Conservation (phyloP, 2,888 invertebrate genomes). For the Clanis bilineata region DNA sequence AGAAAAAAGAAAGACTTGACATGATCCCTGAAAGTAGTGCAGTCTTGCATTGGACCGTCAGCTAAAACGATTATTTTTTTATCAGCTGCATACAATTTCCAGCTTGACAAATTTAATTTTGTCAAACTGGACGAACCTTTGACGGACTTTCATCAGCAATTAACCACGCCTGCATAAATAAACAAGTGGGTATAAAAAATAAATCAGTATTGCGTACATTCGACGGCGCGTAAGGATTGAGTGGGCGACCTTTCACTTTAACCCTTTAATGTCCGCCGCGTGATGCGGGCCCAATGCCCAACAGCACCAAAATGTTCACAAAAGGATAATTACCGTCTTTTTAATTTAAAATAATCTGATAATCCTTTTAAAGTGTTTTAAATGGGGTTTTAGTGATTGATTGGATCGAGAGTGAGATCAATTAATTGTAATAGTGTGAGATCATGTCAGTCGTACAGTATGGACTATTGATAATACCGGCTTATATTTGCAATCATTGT, state of each 20-base stretch:
- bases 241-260: slow-evolving; percentile 38
- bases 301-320: slow-evolving; percentile 1
- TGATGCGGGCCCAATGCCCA: slow-evolving; percentile 48
- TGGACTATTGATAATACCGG: too few species aligned
- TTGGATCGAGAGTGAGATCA: too few species aligned
- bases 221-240: slow-evolving; percentile 53
- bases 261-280: slow-evolving; percentile 34
- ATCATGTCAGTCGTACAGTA: too few species aligned
- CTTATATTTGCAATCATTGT: too few species aligned
- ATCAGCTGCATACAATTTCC: not conserved
- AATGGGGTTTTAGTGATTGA: not conserved
- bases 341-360: slow-evolving; percentile 6
- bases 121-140: not conserved
- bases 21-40: too few species aligned
- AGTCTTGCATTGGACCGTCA: too few species aligned
- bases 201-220: slow-evolving; percentile 57
- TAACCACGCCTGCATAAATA: slow-evolving; percentile 71
- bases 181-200: slow-evolving; percentile 61
- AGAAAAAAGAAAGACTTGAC: too few species aligned
- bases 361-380: not conserved
- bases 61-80: not conserved
- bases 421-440: not conserved
- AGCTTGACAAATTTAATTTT: not conserved
- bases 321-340: slow-evolving; percentile 4
- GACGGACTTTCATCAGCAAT: slow-evolving; percentile 30